Evolutionary conservation across 2,888 invertebrate species (phyloP).

Genomic region (Drosophila peninsularis): DNA sequence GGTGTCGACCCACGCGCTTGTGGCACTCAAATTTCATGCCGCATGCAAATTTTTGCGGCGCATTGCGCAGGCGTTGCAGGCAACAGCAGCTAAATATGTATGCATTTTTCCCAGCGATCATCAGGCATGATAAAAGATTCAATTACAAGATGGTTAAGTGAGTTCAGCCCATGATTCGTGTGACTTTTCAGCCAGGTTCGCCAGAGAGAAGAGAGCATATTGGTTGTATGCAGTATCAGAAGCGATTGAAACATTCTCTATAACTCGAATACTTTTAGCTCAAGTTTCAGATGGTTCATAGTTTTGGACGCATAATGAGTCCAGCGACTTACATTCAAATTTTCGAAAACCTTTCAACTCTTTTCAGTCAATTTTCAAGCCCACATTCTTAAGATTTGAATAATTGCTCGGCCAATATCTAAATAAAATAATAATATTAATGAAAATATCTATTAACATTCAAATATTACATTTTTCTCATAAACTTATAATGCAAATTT

Average conservation of each 20-base stretch:
- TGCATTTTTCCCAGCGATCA: constrained; percentile 67
- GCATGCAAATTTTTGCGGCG: constrained; percentile 52
- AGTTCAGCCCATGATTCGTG: constrained; percentile 58
- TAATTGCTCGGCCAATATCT: no score
- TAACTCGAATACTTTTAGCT: no score
- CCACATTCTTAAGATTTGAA: no score
- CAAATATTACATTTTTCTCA: no score
- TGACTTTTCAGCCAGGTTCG: constrained; percentile 37
- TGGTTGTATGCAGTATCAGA: not conserved
- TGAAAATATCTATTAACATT: no score
- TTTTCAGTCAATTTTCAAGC: no score
- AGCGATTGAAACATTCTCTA: not conserved
- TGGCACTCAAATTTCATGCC: constrained; percentile 61
- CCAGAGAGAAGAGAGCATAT: not conserved
- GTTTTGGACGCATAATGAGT: not conserved
- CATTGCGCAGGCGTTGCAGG: constrained; percentile 53
- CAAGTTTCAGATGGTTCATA: not conserved
- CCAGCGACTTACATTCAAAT: no score
- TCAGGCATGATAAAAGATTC: constrained; percentile 74
- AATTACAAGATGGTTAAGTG: constrained; percentile 66
- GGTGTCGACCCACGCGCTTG: constrained; percentile 48
- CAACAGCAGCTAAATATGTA: constrained; percentile 8
- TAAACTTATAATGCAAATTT: no score
- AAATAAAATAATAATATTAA: no score
- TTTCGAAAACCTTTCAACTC: no score